Base-by-base conservation (phyloP, 2,797 vertebrate species). In the Hoplostethus mediterraneus region DNA sequence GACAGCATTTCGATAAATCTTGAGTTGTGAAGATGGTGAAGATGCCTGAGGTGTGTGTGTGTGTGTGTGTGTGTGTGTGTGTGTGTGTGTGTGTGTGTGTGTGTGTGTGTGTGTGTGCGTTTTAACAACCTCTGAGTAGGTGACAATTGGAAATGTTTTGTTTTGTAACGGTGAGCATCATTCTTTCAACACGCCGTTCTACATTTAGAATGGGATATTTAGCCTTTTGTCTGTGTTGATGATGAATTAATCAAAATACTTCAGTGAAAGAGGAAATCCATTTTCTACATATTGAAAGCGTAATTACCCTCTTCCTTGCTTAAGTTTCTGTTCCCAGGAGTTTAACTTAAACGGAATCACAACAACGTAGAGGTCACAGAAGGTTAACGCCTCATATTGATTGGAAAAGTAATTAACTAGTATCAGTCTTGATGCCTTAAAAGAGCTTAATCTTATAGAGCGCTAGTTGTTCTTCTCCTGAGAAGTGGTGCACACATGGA, bases 381-480 rank as follows among this genome's bases (percentile, higher is more conserved):
- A 86, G 90, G 85, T 91, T 81, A 91, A 86, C 87, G 63, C 59
- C 61, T 77, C 44, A 36, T 78, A 92, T 90, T 81, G 89, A 94
- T 88, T 82, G 59, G 42, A 86, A 79, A 81, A 44, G 48, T 88
- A 90, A 92, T 93, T 83, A 87, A 89, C 75, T 85, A 49, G 59
- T 85, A 68, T 68, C 77, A 83, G 68, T 61, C 40, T 54, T 42
- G 54, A 69, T 76, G 71, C 62, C 47, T 63, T 80, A 86, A 72
- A 58, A 60, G 45, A 73, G 45, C 38, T 28, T 44, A 10, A 33
- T 57, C 78, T 70, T 31, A 72, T 17, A 14, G n/a, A 75, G 8
- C 9, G 9, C 1, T 21, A 36, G 49, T 72, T 57, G 51, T 3
- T 3, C 9, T 42, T 9, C 40, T 60, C 9, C 45, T 57, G 14